Conservation (phyloP, 2,888 invertebrate species). For the Protonemura montana region DNA sequence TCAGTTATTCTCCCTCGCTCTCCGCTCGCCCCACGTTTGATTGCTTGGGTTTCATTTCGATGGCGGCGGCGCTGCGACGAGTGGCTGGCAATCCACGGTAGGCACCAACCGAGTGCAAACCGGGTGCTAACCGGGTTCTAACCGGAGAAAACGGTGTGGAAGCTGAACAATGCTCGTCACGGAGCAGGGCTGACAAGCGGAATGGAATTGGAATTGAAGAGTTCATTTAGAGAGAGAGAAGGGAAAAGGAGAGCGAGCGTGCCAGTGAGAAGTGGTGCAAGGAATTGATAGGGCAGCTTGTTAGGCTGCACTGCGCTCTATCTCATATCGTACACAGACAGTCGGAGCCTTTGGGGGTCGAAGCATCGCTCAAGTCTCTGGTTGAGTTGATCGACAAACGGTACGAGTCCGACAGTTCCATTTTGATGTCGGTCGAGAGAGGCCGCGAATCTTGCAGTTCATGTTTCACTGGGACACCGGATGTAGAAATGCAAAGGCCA, state of each 20-base stretch:
- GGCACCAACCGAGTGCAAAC: not conserved
- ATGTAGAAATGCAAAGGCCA: not conserved
- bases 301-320: not conserved
- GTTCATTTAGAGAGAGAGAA: conserved; percentile 34
- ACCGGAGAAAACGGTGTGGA: not conserved
- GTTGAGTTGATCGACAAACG: not conserved
- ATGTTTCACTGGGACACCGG: not conserved
- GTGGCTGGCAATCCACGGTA: not conserved
- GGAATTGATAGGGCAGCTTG: not conserved
- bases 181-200: conserved; percentile 29
- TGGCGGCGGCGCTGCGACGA: not conserved
- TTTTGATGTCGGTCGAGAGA: not conserved
- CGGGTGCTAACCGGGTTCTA: not conserved
- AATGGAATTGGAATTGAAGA: conserved; percentile 39
- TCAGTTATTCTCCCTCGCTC: conserved; percentile 17
- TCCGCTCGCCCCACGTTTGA: conserved; percentile 25
- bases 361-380: not conserved
- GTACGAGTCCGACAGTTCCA: not conserved
- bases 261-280: not conserved
- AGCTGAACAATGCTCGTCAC: conserved; percentile 40
- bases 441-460: not conserved
- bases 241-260: not conserved
- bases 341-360: not conserved
- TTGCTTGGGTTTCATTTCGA: conserved; percentile 35
- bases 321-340: conserved; percentile 14